Evolutionary conservation across 2,113 vertebrate species (phyloP).

Genomic region (Gracilinanus agilis): DNA sequence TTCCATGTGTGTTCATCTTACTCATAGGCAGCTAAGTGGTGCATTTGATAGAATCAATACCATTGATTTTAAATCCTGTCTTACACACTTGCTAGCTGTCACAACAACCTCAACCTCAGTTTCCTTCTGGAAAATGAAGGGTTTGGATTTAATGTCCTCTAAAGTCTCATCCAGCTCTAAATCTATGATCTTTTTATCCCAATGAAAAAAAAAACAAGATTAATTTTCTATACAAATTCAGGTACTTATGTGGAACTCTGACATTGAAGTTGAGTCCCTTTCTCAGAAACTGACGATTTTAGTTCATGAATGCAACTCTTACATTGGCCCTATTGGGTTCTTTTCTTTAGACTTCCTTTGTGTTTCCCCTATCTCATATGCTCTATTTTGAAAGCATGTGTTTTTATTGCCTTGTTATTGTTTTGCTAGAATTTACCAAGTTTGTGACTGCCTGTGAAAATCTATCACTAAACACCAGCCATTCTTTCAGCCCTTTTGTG

Average conservation of each 20-base stretch:
- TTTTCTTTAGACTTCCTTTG: neutral
- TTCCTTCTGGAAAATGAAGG: neutral
- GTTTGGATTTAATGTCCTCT: neutral
- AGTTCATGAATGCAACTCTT: neutral
- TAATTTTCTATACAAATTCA: neutral
- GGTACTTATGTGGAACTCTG: neutral
- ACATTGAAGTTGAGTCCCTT: neutral
- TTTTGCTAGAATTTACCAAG: neutral
- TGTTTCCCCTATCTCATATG: neutral
- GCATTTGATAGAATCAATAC: neutral
- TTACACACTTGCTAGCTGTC: neutral
- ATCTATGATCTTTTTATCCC: neutral
- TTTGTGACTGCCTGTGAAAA: neutral
- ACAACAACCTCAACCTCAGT: neutral
- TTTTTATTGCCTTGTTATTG: too few relatives aligned
- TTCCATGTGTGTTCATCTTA: constrained; percentile 43
- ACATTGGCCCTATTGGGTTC: neutral
- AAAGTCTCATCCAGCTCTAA: neutral
- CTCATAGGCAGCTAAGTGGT: neutral
- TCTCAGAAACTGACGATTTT: neutral
- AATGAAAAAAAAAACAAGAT: constrained; percentile 26
- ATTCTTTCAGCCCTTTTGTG: neutral
- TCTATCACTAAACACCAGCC: neutral
- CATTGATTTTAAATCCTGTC: neutral
- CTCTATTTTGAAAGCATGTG: neutral